Evolutionary conservation across 2,797 vertebrate genomes (phyloP).

Genomic region (Etheostoma perlongum): DNA sequence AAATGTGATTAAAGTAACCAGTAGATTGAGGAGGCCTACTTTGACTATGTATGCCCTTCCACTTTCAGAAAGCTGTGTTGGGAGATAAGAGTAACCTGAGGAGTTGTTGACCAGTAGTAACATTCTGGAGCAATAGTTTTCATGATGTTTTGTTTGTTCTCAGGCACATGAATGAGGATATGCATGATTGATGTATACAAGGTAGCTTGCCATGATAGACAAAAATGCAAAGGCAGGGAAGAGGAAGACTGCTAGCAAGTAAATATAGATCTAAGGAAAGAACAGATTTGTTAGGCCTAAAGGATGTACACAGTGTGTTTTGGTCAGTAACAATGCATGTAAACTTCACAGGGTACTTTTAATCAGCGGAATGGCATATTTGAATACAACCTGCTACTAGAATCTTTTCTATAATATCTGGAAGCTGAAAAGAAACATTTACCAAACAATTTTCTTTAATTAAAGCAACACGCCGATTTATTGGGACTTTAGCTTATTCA

Average conservation of each 20-base stretch:
- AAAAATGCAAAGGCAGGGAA: too few species aligned
- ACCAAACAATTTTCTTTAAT: background rate
- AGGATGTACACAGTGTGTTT: background rate
- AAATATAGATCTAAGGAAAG: background rate
- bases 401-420: background rate
- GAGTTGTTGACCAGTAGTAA: background rate
- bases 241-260: background rate
- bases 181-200: background rate
- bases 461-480: background rate
- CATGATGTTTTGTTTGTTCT: background rate
- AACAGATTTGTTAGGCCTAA: background rate
- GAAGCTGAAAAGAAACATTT: background rate
- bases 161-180: background rate
- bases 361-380: background rate
- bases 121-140: background rate
- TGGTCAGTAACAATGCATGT: background rate
- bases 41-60: background rate
- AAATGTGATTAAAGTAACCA: background rate
- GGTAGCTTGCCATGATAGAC: background rate
- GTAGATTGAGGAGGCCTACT: background rate
- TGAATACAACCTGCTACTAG: background rate
- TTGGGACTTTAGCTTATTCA: too few species aligned
- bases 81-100: background rate
- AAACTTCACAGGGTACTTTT: background rate
- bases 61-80: background rate